These are phyloP conservation scores for Cecropterus lyciades DNA, from an alignment of 1,140 invertebrate genomes.

Conservation along the genomic window DNA sequence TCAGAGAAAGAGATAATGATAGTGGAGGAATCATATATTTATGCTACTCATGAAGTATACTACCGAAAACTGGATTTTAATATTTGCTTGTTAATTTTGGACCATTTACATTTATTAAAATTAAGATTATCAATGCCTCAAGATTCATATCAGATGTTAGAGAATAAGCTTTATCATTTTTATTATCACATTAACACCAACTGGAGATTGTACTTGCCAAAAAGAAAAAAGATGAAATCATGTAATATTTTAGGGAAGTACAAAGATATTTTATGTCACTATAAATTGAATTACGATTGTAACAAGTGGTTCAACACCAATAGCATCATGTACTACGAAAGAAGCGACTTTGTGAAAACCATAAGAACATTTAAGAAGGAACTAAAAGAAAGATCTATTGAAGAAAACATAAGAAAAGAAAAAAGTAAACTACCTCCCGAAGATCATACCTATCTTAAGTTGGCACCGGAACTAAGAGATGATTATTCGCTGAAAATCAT, in stretches of 20 bases:
- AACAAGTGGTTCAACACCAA: background rate
- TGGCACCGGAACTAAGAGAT: slow-evolving; percentile 35
- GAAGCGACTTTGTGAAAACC: slow-evolving; percentile 10
- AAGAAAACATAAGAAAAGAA: slow-evolving; percentile 21
- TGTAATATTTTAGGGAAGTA: slow-evolving; percentile 9
- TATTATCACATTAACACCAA: slow-evolving; percentile 34
- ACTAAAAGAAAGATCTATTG: slow-evolving; percentile 10
- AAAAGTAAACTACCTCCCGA: slow-evolving; percentile 13
- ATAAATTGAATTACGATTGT: slow-evolving; percentile 7
- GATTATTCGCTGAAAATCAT: slow-evolving; percentile 38
- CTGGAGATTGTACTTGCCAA: slow-evolving; percentile 39
- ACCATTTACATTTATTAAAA: slow-evolving; percentile 35
- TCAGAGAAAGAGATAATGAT: slow-evolving; percentile 1
- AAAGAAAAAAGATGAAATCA: slow-evolving; percentile 18
- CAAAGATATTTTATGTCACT: slow-evolving; percentile 1
- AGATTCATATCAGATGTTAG: slow-evolving; percentile 35
- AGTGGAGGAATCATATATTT: slow-evolving; percentile 12
- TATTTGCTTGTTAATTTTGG: slow-evolving; percentile 36
- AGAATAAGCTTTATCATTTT: slow-evolving; percentile 79
- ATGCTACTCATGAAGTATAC: slow-evolving; percentile 20
- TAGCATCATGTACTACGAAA: slow-evolving; percentile 30
- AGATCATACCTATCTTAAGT: slow-evolving; percentile 20
- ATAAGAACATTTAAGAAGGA: slow-evolving; percentile 23
- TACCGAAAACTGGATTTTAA: slow-evolving; percentile 39
- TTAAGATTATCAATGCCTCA: slow-evolving; percentile 14